phyloP scores from a whole-genome alignment of 2,888 invertebrate genomes.

The Drosophila nr. fundita region DNA sequence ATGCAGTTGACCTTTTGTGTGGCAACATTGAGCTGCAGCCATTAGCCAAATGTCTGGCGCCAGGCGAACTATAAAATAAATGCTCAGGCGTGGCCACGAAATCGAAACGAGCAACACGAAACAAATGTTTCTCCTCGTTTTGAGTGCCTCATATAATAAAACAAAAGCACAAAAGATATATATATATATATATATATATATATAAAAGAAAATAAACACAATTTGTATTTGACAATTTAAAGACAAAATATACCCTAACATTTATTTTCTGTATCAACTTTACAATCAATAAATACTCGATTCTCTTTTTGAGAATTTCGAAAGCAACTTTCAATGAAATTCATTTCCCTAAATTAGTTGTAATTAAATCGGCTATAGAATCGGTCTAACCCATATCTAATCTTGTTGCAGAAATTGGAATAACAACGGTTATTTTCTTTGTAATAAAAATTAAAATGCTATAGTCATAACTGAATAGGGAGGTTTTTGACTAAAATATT shows the following conservation, averaged over 20 bases:
- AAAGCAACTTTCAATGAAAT: not conserved
- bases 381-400: not conserved
- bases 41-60: constrained; percentile 71
- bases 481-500: not conserved
- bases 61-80: constrained; percentile 73
- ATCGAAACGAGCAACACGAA: constrained; percentile 48
- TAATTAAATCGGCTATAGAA: not conserved
- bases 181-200: not conserved
- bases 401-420: not conserved
- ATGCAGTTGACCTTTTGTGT: constrained; percentile 68
- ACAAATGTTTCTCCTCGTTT: constrained; percentile 44
- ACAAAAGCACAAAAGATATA: not conserved
- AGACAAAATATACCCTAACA: not conserved
- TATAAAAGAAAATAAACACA: not conserved
- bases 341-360: not conserved
- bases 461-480: not conserved
- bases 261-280: not conserved
- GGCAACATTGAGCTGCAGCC: constrained; percentile 40
- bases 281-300: not conserved
- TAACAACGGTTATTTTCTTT: not conserved
- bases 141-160: constrained; percentile 34
- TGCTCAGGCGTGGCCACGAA: constrained; percentile 64
- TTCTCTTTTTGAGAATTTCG: not conserved
- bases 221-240: constrained; percentile 1
- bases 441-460: not conserved